Base-by-base conservation (phyloP, 2,113 vertebrate species). In the Cryptoleucopteryx plumbea region DNA sequence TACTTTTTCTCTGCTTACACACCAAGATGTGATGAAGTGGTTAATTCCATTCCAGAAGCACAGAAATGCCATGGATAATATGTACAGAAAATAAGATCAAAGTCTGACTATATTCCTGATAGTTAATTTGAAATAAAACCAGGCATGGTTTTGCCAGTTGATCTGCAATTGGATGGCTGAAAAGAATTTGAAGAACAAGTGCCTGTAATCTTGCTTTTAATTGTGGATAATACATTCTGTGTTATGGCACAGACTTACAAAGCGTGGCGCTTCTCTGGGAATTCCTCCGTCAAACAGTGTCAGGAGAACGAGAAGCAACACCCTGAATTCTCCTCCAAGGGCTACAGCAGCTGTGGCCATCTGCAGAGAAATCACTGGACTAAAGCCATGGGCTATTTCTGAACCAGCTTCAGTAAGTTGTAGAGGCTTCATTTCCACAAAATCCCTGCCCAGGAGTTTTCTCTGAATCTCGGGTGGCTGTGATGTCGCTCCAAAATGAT, bases 401-500 rank as follows among this genome's bases (percentile, higher is more conserved):
- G 85, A 38, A 67, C 43, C 9, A 52, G 43, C 32, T 90, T 55
- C 42, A 36, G 25, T 13, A 65, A 43, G 47, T 25, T 90, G 47
- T 42, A 56, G 48, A 63, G 36, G 16, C 2, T 62, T 70, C 5
- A 36, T 66, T 73, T 32, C 50, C 38, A 55, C 10, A n/a, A 67
- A 58, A 66, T 22, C 17, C 8, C 13, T 55, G 48, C 61, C 38
- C 56, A 16, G 78, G 32, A n/a, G 40, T 15, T 48, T 74, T 67
- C n/a, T 42, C 29, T 67, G 63, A 43, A 4, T 70, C 61, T 82
- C 47, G 8, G n/a, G 22, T n/a, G 47, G 12, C 45, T 67, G 13
- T 4, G 4, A 6, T 58, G n/a, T 27, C 0, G 0, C n/a, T 59
- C n/a, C 50, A 70, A 40, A 82, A 61, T 26, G 27, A 7, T 9